Evolutionary conservation across 2,113 vertebrate genomes (phyloP), one percentile per base, ranked within the genome.

Genomic region (Vanacampus margaritifer): DNA sequence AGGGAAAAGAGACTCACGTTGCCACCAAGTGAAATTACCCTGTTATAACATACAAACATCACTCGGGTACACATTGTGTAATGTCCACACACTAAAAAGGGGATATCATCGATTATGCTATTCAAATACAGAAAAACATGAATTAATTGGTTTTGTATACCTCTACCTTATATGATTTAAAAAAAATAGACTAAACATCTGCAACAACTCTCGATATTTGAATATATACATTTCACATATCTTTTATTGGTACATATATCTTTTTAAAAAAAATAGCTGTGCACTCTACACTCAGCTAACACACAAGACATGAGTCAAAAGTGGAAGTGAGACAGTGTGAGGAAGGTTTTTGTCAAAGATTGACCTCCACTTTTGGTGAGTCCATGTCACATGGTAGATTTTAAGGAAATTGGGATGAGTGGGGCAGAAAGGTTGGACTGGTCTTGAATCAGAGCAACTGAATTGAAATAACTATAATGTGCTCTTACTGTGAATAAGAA

Each of bases 11-110:
- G 94, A 76, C 92, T 95, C 19, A 98, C 96, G 0, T 89, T 99
- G 73, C 96, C 97, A 2, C 96, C 97, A 41, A 98, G 97, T 0
- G 96, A 98, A 90, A 98, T 99, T 78, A 98, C 96, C 0, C 86
- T 99, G 75, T 92, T 99, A 41, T 99, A 92, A 93, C 48, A 28
- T 50, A 63, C 12, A 68, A 39, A 64, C 16, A 28, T 17, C 14
- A 23, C 4, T 41, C 5, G 9, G 11, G 51, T 51, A 69, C 68
- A 64, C 43, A 32, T 37, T 21, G 19, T n/a, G 21, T n/a, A 36
- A 21, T 21, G 7, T 59, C 8, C 5, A 59, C 17, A 10, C 14
- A 51, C n/a, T 13, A 26, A 26, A 54, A 23, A 3, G 16, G 51
- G 12, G 51, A 54, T 54, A 23, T 24, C 51, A 54, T 24, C 1